phyloP scores from a whole-genome alignment of 2,797 vertebrate genomes.

The Aphelocoma californica region DNA sequence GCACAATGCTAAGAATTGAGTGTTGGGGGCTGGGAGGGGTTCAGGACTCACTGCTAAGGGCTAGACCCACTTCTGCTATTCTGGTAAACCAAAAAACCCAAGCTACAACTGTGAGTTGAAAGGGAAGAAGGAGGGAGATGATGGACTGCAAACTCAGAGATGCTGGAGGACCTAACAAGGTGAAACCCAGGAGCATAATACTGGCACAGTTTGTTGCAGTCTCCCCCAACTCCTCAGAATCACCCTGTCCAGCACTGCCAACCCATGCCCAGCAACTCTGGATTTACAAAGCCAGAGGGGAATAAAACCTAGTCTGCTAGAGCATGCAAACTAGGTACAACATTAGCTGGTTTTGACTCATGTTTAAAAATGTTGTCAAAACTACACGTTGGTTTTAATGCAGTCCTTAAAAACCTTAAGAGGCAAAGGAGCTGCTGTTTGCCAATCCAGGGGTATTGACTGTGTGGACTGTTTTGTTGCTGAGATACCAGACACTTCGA shows the following conservation, averaged over 20 bases:
- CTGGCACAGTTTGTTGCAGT: not conserved
- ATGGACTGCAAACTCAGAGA: not conserved
- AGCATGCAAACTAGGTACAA: not conserved
- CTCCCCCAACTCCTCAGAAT: not conserved
- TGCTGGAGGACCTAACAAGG: not conserved
- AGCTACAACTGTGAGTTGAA: not conserved
- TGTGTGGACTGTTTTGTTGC: not conserved
- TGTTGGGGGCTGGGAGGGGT: not conserved
- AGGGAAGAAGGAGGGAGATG: not conserved
- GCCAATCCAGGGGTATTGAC: fast-evolving
- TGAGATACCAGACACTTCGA: not conserved
- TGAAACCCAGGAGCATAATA: not conserved
- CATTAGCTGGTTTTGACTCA: not conserved
- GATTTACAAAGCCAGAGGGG: not conserved
- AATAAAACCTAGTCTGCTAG: not conserved
- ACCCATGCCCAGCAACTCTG: not conserved
- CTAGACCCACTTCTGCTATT: not conserved
- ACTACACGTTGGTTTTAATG: not conserved
- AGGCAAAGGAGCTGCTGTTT: not conserved
- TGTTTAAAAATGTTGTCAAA: not conserved
- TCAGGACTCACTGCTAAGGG: not conserved
- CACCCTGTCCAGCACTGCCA: not conserved
- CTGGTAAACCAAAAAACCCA: not conserved
- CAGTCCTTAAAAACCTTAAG: not conserved
- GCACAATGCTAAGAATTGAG: fast-evolving